phyloP scores from a whole-genome alignment of 2,888 invertebrate genomes.

The Rhagonycha fulva region DNA sequence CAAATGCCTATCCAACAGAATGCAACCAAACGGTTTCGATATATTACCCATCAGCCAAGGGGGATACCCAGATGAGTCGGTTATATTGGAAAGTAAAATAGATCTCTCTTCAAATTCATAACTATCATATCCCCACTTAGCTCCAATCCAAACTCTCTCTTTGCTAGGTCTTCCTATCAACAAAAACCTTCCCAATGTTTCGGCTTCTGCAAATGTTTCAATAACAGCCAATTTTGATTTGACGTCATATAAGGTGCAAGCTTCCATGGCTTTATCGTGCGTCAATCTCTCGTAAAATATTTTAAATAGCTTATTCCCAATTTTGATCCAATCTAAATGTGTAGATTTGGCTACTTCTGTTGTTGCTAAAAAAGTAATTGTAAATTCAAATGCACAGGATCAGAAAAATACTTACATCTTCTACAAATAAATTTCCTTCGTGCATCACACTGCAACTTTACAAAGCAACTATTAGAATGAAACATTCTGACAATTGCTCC shows the following conservation, averaged over 20 bases:
- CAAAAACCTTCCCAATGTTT: background rate
- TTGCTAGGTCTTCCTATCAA: constrained; percentile 6
- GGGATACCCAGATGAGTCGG: background rate
- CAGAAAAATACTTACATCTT: background rate
- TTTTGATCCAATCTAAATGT: constrained; percentile 4
- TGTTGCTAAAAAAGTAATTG: background rate
- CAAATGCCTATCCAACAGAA: constrained; percentile 4
- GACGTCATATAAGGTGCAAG: background rate
- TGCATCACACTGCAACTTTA: background rate
- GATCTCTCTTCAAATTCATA: background rate
- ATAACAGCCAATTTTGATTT: background rate
- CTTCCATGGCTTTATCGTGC: background rate
- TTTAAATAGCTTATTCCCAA: background rate
- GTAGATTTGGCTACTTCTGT: background rate
- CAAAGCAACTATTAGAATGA: background rate
- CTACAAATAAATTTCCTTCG: constrained; percentile 5
- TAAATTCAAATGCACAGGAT: background rate
- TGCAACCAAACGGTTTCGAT: background rate
- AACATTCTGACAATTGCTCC: background rate
- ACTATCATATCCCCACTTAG: constrained; percentile 56
- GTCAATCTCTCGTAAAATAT: background rate
- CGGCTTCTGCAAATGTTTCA: background rate
- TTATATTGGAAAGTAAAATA: background rate
- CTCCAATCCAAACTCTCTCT: constrained; percentile 52
- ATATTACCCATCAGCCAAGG: background rate